Conservation (phyloP, 1,140 invertebrate species). For the Aphidius gifuensis region DNA sequence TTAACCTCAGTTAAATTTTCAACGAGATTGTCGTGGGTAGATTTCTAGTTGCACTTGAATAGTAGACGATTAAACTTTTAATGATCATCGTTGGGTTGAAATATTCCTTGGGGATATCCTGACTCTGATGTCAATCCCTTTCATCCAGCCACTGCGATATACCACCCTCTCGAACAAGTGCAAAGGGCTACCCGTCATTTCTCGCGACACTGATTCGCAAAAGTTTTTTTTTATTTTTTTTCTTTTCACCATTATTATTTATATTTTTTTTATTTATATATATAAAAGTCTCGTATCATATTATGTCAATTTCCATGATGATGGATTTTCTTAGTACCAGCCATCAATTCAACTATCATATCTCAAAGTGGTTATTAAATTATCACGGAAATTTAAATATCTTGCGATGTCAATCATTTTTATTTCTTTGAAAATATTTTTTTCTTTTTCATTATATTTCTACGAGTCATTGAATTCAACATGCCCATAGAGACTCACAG, state of each 20-base stretch:
- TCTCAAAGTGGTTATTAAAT: slow-evolving; percentile 19
- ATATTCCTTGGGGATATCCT: slow-evolving; percentile 39
- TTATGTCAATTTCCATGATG: neutral
- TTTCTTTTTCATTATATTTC: neutral
- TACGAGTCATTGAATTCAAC: too few relatives aligned
- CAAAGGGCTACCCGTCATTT: neutral
- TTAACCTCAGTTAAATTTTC: slow-evolving; percentile 35
- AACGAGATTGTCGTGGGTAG: slow-evolving; percentile 36
- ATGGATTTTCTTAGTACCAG: neutral
- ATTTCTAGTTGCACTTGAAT: slow-evolving; percentile 35
- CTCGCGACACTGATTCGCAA: slow-evolving; percentile 11
- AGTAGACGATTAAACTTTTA: slow-evolving; percentile 48
- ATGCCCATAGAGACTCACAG: too few relatives aligned
- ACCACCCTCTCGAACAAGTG: too few relatives aligned
- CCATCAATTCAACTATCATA: neutral
- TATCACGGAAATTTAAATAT: slow-evolving; percentile 17
- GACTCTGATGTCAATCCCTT: slow-evolving; percentile 23
- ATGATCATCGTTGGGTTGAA: slow-evolving; percentile 44
- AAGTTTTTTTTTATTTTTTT: too few relatives aligned
- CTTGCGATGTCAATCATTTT: slow-evolving; percentile 7
- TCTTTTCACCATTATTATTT: too few relatives aligned
- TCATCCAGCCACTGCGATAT: neutral
- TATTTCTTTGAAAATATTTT: slow-evolving; percentile 1
- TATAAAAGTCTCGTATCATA: too few relatives aligned
- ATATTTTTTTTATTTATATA: too few relatives aligned